These are phyloP conservation scores for Tenrec ecaudatus DNA, from an alignment of 2,113 vertebrate genomes.

Conservation along the genomic window DNA sequence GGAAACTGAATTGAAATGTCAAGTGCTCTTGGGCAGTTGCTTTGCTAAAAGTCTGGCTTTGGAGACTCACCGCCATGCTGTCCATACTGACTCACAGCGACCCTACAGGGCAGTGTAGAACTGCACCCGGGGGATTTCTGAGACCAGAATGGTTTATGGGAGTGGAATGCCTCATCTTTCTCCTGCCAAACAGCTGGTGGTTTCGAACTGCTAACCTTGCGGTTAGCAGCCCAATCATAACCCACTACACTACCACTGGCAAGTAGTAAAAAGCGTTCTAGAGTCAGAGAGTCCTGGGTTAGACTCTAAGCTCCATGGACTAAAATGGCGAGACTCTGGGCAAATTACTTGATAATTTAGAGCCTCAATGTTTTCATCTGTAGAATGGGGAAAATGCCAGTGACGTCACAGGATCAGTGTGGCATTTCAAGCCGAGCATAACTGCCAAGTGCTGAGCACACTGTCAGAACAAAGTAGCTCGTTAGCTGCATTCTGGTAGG, in stretches of 20 bases:
- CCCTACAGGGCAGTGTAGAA: too few relatives aligned
- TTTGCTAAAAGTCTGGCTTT: background rate
- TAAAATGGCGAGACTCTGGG: background rate
- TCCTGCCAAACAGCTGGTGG: too few relatives aligned
- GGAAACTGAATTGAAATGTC: background rate
- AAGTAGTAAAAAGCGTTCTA: background rate
- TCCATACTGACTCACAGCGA: too few relatives aligned
- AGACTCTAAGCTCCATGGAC: background rate
- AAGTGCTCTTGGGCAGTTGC: background rate
- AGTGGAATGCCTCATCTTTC: too few relatives aligned
- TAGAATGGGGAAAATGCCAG: background rate
- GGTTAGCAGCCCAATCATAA: too few relatives aligned
- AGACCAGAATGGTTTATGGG: too few relatives aligned
- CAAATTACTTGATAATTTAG: background rate
- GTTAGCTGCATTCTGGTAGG: constrained; percentile 13
- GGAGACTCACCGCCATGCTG: background rate
- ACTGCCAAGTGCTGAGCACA: background rate
- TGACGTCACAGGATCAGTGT: background rate
- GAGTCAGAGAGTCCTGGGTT: background rate
- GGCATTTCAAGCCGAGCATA: background rate
- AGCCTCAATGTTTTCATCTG: background rate
- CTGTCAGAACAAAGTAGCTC: background rate
- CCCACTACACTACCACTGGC: background rate
- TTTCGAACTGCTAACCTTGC: too few relatives aligned
- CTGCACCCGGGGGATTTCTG: too few relatives aligned